Evolutionary conservation across 1,140 invertebrate genomes (phyloP).

Genomic region (Plutomurus gul): DNA sequence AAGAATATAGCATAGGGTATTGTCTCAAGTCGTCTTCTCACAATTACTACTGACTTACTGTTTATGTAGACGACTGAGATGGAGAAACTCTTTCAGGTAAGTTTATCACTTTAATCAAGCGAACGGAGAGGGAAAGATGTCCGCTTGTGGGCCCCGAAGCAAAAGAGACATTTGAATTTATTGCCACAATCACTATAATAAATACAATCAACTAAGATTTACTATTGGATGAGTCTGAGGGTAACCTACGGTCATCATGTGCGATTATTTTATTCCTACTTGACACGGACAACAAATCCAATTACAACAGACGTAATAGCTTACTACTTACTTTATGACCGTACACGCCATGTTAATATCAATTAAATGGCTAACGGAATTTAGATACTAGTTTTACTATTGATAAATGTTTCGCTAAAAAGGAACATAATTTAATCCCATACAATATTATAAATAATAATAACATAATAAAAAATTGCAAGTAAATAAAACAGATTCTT

Average conservation of each 20-base stretch:
- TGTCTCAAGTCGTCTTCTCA: not conserved
- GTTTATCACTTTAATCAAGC: not conserved
- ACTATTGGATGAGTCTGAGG: not conserved
- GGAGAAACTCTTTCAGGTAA: conserved; percentile 1
- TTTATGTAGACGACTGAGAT: too few relatives aligned
- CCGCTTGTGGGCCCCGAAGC: not conserved
- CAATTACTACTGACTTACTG: not conserved
- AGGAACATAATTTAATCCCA: too few relatives aligned
- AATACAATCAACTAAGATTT: conserved; percentile 10
- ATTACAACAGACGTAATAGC: conserved; percentile 6
- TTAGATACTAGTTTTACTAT: too few relatives aligned
- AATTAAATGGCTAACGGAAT: too few relatives aligned
- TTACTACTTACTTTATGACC: conserved; percentile 1
- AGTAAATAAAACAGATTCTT: too few relatives aligned
- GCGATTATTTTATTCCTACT: not conserved
- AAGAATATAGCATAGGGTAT: not conserved
- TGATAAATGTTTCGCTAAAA: too few relatives aligned
- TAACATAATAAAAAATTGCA: too few relatives aligned
- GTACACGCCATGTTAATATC: too few relatives aligned
- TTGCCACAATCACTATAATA: conserved; percentile 14
- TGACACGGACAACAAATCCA: conserved; percentile 4
- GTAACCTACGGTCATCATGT: not conserved
- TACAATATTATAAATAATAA: too few relatives aligned
- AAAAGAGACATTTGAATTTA: not conserved
- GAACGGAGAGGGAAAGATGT: not conserved